phyloP scores from a whole-genome alignment of 1,140 invertebrate genomes.

The Ditylenchus dipsaci region DNA sequence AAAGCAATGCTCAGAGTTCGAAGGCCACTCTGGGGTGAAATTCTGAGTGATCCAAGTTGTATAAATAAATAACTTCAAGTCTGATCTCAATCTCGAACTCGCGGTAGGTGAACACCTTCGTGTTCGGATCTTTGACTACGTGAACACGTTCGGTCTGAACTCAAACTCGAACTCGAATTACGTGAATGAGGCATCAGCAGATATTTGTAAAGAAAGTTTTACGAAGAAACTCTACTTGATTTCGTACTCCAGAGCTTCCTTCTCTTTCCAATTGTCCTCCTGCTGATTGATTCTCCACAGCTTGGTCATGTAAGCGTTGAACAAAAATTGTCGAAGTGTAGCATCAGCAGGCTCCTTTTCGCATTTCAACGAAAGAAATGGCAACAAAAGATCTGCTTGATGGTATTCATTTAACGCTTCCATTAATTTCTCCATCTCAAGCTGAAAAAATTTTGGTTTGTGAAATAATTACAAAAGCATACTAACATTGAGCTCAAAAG shows the following conservation, averaged over 20 bases:
- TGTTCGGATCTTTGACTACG: too few relatives aligned
- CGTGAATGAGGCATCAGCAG: not conserved
- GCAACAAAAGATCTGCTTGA: constrained; percentile 24
- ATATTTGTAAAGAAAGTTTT: not conserved
- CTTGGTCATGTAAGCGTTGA: constrained; percentile 34
- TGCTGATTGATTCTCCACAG: constrained; percentile 19
- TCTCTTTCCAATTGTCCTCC: constrained; percentile 9
- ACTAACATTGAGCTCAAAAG: constrained; percentile 34
- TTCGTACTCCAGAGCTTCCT: constrained; percentile 16
- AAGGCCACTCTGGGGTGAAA: too few relatives aligned
- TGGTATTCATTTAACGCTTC: constrained; percentile 25
- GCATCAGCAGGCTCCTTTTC: constrained; percentile 29
- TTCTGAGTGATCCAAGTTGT: too few relatives aligned
- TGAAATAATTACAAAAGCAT: constrained; percentile 10
- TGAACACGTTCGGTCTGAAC: too few relatives aligned
- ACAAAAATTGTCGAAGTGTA: constrained; percentile 23
- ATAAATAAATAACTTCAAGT: too few relatives aligned
- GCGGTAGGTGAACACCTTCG: too few relatives aligned
- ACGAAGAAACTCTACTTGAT: constrained; percentile 8
- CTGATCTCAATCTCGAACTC: too few relatives aligned
- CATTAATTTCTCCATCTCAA: constrained; percentile 16
- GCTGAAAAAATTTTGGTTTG: constrained; percentile 16
- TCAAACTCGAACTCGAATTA: too few relatives aligned
- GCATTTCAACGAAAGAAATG: constrained; percentile 30
- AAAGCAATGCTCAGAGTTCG: too few relatives aligned